These are phyloP conservation scores for Colinus virginianus DNA, from an alignment of 2,113 vertebrate genomes.

Conservation along the genomic window DNA sequence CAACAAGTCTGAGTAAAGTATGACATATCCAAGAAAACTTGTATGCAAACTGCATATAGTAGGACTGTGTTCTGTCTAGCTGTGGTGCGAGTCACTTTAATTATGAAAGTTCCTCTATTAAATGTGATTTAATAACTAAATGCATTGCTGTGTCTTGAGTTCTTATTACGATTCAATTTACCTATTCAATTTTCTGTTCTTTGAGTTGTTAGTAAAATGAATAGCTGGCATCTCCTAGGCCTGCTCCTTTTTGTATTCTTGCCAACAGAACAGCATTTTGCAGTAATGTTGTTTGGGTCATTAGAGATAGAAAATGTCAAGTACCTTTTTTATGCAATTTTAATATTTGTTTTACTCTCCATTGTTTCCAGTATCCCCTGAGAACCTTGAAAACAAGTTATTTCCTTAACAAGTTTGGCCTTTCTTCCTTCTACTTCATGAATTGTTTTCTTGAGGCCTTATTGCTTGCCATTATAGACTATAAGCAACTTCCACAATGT, in stretches of 20 bases:
- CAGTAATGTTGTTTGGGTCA: neutral
- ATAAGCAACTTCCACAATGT: neutral
- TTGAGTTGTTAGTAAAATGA: constrained; percentile 44
- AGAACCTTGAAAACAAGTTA: constrained; percentile 63
- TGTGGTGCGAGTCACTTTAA: neutral
- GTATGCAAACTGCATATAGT: neutral
- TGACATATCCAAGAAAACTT: neutral
- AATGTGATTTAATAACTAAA: constrained; percentile 39
- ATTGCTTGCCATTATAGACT: neutral
- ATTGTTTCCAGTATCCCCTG: constrained; percentile 67
- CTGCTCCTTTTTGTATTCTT: constrained; percentile 25
- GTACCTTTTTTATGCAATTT: constrained; percentile 45
- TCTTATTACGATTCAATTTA: constrained; percentile 38
- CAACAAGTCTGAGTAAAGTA: neutral
- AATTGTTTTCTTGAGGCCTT: constrained; percentile 17
- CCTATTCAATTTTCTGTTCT: constrained; percentile 41
- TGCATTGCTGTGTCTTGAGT: constrained; percentile 23
- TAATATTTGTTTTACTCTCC: constrained; percentile 64
- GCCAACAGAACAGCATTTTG: constrained; percentile 32
- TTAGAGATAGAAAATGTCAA: constrained; percentile 54
- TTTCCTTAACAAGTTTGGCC: constrained; percentile 72
- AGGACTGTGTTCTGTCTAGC: neutral
- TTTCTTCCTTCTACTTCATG: constrained; percentile 53
- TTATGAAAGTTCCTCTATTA: constrained; percentile 16
- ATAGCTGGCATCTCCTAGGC: constrained; percentile 31